These are phyloP conservation scores for Magallana angulata DNA, from an alignment of 1,140 invertebrate species.

Conservation along the genomic window DNA sequence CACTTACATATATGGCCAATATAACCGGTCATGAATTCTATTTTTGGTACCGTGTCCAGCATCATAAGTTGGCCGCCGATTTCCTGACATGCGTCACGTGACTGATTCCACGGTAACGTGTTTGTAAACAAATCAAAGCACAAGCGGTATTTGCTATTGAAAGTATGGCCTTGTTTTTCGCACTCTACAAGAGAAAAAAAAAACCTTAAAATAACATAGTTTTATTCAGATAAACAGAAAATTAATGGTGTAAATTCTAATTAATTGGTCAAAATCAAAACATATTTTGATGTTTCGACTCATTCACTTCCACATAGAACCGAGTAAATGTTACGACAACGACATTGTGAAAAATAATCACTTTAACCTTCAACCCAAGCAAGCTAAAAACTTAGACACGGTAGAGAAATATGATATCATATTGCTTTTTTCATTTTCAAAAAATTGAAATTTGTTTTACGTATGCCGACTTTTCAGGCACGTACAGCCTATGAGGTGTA, in stretches of 20 bases:
- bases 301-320: too few species aligned
- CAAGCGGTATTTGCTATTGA: not conserved
- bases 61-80: not conserved
- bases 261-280: not conserved
- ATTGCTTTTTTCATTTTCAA: too few species aligned
- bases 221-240: not conserved
- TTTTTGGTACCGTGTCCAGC: not conserved
- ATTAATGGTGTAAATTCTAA: not conserved
- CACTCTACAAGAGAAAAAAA: not conserved
- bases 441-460: too few species aligned
- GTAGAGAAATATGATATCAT: too few species aligned
- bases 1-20: not conserved
- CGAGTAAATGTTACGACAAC: too few species aligned
- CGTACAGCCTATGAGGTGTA: too few species aligned
- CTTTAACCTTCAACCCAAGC: too few species aligned
- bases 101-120: conserved; percentile 8
- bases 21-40: not conserved
- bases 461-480: too few species aligned
- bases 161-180: not conserved
- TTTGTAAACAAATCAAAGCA: conserved; percentile 1
- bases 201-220: too few species aligned
- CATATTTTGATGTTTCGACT: not conserved
- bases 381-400: too few species aligned
- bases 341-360: too few species aligned
- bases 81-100: not conserved